Evolutionary conservation across 2,888 invertebrate genomes (phyloP), one percentile per base, ranked within the genome.

Genomic region (Drosophila atroscutellata): DNA sequence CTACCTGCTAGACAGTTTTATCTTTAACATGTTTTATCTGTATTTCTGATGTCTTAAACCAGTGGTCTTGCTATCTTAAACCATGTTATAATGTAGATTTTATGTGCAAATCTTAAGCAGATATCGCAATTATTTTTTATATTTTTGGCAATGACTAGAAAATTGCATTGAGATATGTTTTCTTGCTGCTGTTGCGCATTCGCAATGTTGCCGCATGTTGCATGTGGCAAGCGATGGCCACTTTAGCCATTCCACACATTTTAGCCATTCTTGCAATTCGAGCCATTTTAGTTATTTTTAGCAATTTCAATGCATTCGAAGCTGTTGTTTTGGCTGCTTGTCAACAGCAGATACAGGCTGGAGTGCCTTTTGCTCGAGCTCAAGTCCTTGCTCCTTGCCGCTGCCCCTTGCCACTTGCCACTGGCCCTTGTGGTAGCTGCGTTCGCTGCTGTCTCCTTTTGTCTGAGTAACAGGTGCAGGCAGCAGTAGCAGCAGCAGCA

Each of bases 381-480:
- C 11, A 11, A 13, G 32, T 13, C 5, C 20, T 24, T 7, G 24
- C 13, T 32, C 20, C 20, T n/a, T 26, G 49, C 18, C 24, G 18
- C 15, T 7, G 6, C 18, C 15, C 26, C 18, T 42, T 50, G n/a
- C n/a, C 32, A 6, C 58, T 45, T 39, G 47, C 36, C 39, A 9
- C 55, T 58, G 26, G 50, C 47, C 55, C 37, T 42, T 52, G n/a
- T 15, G 32, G 7, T 59, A 24, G 24, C 45, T 45, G 45, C 63
- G n/a, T 55, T 55, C n/a, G 36, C 26, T 47, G 60, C 49, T 71
- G 37, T 81, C 66, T 75, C 39, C 75, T 64, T 78, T 78, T 78
- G 70, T 49, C 65, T 78, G 88, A 78, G 85, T 85, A 85, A 90
- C 85, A 85, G 85, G 90, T 85, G 85, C 85, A 89, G 72, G 61